Evolutionary conservation across 2,888 invertebrate genomes (phyloP), one percentile per base, ranked within the genome.

Genomic region (Chaitophorus viminalis): DNA sequence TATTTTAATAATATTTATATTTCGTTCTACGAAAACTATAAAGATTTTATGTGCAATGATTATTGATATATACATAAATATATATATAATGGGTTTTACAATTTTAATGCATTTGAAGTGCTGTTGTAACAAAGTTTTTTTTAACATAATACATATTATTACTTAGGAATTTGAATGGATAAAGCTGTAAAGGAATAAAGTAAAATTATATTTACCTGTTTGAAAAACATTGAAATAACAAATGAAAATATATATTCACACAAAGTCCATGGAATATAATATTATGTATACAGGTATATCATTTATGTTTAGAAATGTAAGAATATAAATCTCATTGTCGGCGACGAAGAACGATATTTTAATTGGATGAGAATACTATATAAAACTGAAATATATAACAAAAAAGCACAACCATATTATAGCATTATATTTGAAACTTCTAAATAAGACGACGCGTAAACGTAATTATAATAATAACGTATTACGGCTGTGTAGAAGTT

Each of bases 141-240:
- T n/a, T n/a, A 79, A n/a, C 60, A 79, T 65, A 65, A 79, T 29
- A n/a, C n/a, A n/a, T n/a, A n/a, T n/a, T 36, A 65, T 79, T 65
- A 65, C n/a, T 36, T n/a, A 25, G n/a, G 79, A 36, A 79, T 65
- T 79, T 79, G 65, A 65, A 60, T 78, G 2, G 17, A 5, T n/a
- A n/a, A n/a, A n/a, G n/a, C n/a, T n/a, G n/a, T n/a, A n/a, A n/a
- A n/a, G n/a, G n/a, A n/a, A n/a, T n/a, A n/a, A 18, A 65, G 31
- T 65, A 65, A 79, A 65, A 25, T 65, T 36, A 39, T 39, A 39
- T 39, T 79, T 79, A n/a, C 18, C 25, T 33, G 25, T 25, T 2
- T 25, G 25, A 60, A 79, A 79, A 74, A 65, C 11, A n/a, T n/a
- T 36, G 36, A 65, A 79, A 79, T 78, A 79, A 79, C 29, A 65